These are phyloP conservation scores for Ceratotherium simum DNA, from an alignment of 2,113 vertebrate species.

Conservation along the genomic window DNA sequence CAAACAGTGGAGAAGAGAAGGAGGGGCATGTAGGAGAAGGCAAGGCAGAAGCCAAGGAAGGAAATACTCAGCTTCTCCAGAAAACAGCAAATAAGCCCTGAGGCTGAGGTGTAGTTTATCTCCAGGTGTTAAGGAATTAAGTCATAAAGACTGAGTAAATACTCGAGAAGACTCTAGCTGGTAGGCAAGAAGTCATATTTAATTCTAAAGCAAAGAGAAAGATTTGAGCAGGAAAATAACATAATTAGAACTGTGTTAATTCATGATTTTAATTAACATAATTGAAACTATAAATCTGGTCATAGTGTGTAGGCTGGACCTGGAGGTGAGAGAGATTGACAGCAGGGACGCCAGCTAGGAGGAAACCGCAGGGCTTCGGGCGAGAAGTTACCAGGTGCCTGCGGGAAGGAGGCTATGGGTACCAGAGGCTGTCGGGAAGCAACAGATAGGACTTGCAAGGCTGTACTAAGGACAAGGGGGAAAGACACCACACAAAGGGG, in stretches of 20 bases:
- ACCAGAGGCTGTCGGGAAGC: neutral
- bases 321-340: neutral
- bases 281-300: constrained; percentile 59
- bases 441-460: neutral
- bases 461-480: neutral
- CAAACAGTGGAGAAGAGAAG: neutral
- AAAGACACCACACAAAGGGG: neutral
- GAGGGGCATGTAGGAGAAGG: neutral
- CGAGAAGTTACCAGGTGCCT: neutral
- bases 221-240: constrained; percentile 60
- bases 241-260: constrained; percentile 62
- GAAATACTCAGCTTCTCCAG: neutral
- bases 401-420: accelerated
- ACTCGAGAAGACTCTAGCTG: neutral
- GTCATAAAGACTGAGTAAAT: constrained; percentile 24
- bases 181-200: constrained; percentile 45
- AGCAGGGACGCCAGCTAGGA: neutral
- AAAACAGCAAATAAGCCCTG: neutral
- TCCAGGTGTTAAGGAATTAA: neutral
- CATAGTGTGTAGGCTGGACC: neutral
- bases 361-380: neutral
- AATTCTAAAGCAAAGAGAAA: constrained; percentile 62
- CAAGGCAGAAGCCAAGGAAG: neutral
- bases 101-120: neutral
- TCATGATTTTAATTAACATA: constrained; percentile 62